Evolutionary conservation across 2,113 vertebrate genomes (phyloP).

Genomic region (Spermophilus dauricus): DNA sequence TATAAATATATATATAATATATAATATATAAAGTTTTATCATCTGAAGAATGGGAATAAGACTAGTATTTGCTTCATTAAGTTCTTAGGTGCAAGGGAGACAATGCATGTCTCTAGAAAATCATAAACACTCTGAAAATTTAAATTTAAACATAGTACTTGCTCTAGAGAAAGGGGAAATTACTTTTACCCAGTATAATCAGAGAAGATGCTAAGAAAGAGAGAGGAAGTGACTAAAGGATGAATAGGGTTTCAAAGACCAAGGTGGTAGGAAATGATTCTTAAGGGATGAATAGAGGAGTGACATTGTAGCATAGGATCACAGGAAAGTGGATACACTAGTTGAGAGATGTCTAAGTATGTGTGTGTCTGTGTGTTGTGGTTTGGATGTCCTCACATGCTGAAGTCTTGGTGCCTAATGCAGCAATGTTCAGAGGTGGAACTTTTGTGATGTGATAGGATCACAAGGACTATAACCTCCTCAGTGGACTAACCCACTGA

Average conservation of each 20-base stretch:
- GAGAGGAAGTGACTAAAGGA: neutral
- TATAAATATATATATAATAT: neutral
- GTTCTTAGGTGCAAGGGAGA: neutral
- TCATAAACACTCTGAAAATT: neutral
- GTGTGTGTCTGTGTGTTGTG: neutral
- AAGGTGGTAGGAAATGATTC: neutral
- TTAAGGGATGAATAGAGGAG: neutral
- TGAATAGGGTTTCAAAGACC: neutral
- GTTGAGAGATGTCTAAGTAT: neutral
- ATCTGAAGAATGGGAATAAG: slow-evolving; percentile 3
- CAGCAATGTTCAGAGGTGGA: neutral
- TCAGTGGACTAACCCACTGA: neutral
- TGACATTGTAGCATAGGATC: neutral
- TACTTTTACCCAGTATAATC: neutral
- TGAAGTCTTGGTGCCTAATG: neutral
- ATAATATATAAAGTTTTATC: neutral
- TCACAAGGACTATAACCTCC: neutral
- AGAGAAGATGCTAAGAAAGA: neutral
- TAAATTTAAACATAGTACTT: neutral
- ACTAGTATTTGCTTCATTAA: neutral
- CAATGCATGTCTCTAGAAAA: neutral
- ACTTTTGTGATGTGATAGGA: neutral
- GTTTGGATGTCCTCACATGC: neutral
- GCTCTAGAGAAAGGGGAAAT: neutral
- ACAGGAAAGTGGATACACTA: neutral